phyloP scores from a whole-genome alignment of 2,113 vertebrate species.

The Pseudopodoces humilis region DNA sequence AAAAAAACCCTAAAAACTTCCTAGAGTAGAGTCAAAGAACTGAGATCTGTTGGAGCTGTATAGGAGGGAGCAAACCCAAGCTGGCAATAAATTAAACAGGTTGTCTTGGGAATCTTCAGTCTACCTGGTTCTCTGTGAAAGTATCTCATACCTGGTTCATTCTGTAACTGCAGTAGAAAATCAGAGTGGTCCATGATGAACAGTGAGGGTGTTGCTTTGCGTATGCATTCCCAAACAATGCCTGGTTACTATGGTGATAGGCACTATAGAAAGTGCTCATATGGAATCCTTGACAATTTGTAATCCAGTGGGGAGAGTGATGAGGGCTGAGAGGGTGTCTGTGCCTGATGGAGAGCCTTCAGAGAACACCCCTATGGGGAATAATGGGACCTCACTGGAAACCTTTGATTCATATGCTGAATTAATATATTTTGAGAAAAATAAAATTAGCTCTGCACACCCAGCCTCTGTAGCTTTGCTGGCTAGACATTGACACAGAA shows the following conservation, averaged over 20 bases:
- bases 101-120: not conserved
- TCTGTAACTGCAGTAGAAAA: not conserved
- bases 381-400: not conserved
- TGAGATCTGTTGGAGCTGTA: not conserved
- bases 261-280: not conserved
- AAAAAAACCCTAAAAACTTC: not conserved
- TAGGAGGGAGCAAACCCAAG: not conserved
- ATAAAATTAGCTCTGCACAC: not conserved
- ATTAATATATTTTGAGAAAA: not conserved
- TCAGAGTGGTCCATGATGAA: not conserved
- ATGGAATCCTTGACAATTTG: not conserved
- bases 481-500: not conserved
- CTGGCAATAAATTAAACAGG: not conserved
- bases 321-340: not conserved
- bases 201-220: not conserved
- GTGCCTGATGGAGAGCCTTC: not conserved
- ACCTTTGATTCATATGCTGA: not conserved
- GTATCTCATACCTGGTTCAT: not conserved
- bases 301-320: not conserved
- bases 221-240: not conserved
- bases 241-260: not conserved
- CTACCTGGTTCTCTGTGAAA: not conserved
- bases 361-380: not conserved
- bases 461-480: not conserved
- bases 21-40: not conserved